Evolutionary conservation across 2,888 invertebrate species (phyloP), one percentile per base, ranked within the genome.

Genomic region (Apamea epomidion): DNA sequence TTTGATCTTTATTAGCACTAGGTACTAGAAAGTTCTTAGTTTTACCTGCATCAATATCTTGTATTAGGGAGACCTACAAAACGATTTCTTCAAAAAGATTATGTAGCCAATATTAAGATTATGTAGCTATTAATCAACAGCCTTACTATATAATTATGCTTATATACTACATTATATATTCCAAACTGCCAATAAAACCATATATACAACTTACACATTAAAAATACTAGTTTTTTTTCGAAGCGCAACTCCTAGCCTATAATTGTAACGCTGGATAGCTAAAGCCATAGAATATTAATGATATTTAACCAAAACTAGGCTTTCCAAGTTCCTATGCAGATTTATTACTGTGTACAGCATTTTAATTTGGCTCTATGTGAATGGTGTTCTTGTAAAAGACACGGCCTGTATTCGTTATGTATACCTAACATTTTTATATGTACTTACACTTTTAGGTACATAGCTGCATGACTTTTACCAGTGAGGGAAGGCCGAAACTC

Each of bases 231-330:
- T 67, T 67, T 48, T 54, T 64, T 76, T 71, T 42, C 14, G 5
- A 32, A 75, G 0, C n/a, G 0, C 32, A 14, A 16, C 76, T 78
- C 58, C 25, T 42, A 0, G 62, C 0, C 42, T 87, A 71, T 67
- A 75, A 76, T 74, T 74, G 37, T 74, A 64, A 54, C 42, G 12
- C n/a, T 51, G 7, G 5, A 32, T 45, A 64, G 32, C 12, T 51
- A 45, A 21, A 65, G 68, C 29, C 14, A 37, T 80, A 70, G 80
- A 88, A 76, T 87, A 78, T 70, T 85, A 76, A 85, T 85, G 69
- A 68, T 37, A 18, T 64, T 72, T 45, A 21, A 62, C 18, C 12
- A 25, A 73, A 77, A 76, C 68, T 67, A 74, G 51, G 54, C 65
- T 16, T 67, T 45, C n/a, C 62, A 67, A 29, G 70, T 71, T 71